A percentile compares a stretch with the other conserved stretches of the same genome.
phyloP scores from a whole-genome alignment of 2,797 vertebrate genomes.

The Tapera naevia region DNA sequence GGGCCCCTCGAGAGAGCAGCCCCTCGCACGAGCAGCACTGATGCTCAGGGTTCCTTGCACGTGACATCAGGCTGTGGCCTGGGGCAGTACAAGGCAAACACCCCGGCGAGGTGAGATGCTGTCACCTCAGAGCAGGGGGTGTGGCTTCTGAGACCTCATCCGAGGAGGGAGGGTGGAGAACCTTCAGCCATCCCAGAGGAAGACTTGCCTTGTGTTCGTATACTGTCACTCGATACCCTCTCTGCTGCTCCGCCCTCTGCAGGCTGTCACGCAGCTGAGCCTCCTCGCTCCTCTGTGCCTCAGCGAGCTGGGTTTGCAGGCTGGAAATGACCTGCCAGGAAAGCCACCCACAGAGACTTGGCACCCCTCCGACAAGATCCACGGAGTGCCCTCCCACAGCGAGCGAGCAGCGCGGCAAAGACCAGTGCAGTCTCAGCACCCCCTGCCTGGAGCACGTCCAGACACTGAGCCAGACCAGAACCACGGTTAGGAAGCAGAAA shows the following conservation, averaged over 20 bases:
- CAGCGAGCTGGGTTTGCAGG: conserved; percentile 63
- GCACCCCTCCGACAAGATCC: background rate
- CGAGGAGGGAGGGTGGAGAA: background rate
- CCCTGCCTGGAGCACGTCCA: background rate
- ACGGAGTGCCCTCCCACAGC: background rate
- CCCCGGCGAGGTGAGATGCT: background rate
- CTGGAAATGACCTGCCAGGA: conserved; percentile 54
- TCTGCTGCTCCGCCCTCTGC: conserved; percentile 69
- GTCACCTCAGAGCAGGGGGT: background rate
- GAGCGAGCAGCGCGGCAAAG: background rate
- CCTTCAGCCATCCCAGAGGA: accelerated
- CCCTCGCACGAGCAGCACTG: too few species aligned
- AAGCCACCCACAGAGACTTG: background rate
- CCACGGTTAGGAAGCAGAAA: background rate
- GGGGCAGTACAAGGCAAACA: too few species aligned
- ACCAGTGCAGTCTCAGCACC: background rate
- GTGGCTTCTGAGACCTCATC: background rate
- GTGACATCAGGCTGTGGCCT: too few species aligned
- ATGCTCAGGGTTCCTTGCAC: too few species aligned
- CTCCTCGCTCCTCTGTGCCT: conserved; percentile 64
- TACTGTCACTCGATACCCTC: conserved; percentile 62
- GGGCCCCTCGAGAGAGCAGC: too few species aligned
- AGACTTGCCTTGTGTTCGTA: conserved; percentile 82
- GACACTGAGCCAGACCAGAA: background rate
- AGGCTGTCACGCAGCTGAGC: conserved; percentile 70